Percentiles rank a stretch among this genome's conserved stretches.
Evolutionary conservation across 2,888 invertebrate species (phyloP).

Genomic region (Drosophila lutescens): DNA sequence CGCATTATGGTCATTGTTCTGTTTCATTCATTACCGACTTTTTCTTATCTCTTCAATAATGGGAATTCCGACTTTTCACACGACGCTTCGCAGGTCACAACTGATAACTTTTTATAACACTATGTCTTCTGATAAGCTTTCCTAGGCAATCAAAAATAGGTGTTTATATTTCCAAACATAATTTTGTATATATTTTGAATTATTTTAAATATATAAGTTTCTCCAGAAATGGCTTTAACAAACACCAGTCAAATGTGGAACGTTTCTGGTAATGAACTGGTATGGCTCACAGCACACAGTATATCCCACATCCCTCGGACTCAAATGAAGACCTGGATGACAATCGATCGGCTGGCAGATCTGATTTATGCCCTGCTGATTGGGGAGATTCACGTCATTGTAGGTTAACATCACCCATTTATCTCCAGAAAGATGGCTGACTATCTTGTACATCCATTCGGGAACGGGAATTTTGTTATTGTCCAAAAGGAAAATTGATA

Average conservation of each 20-base stretch:
- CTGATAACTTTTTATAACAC: no score
- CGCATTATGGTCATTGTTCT: background rate
- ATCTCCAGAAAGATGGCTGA: conserved; percentile 6
- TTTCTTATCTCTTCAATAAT: background rate
- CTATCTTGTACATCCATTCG: conserved; percentile 56
- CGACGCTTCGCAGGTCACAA: background rate
- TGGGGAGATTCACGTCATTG: conserved; percentile 40
- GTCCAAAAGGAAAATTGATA: conserved; percentile 34
- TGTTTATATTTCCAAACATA: no score
- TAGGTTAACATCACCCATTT: conserved; percentile 47
- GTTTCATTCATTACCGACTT: background rate
- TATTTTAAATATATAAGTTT: no score
- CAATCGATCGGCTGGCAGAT: background rate
- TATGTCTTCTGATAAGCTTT: background rate
- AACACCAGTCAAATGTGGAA: conserved; percentile 21
- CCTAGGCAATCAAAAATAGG: background rate
- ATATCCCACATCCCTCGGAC: background rate
- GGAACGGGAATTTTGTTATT: conserved; percentile 42
- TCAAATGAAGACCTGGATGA: background rate
- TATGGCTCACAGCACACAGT: conserved; percentile 50
- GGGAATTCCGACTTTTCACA: background rate
- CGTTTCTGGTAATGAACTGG: conserved; percentile 39
- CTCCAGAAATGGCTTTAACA: conserved; percentile 25
- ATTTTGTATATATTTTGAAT: no score
- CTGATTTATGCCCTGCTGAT: background rate